Evolutionary conservation across 1,140 invertebrate species (phyloP).

Genomic region (Tribolium castaneum): DNA sequence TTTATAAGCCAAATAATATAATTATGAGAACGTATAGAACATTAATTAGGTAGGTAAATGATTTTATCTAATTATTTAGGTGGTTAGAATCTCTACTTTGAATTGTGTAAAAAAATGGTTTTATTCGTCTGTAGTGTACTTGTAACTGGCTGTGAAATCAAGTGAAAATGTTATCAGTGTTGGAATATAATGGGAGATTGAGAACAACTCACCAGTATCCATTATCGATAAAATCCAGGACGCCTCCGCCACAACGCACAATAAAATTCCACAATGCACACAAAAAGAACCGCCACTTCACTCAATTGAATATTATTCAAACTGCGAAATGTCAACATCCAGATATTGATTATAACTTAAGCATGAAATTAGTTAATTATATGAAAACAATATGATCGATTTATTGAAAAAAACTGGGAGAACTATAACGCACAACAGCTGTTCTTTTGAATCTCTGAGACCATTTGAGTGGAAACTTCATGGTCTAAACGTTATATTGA

Average conservation of each 20-base stretch:
- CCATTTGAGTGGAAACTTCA: constrained; percentile 56
- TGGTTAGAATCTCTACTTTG: too few relatives aligned
- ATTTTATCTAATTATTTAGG: too few relatives aligned
- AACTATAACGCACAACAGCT: constrained; percentile 35
- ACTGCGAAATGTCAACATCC: neutral
- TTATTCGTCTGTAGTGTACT: too few relatives aligned
- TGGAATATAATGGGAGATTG: too few relatives aligned
- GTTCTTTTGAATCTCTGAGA: constrained; percentile 49
- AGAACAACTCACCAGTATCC: constrained; percentile 11
- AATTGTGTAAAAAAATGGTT: too few relatives aligned
- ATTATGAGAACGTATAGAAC: too few relatives aligned
- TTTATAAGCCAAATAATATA: too few relatives aligned
- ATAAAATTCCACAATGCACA: constrained; percentile 9
- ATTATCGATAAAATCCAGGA: constrained; percentile 19
- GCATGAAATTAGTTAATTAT: constrained; percentile 12
- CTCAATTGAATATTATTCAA: neutral
- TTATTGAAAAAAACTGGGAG: constrained; percentile 9
- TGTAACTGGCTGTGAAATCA: too few relatives aligned
- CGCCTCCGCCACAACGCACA: neutral
- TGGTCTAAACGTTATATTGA: constrained; percentile 49
- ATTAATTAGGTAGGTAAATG: too few relatives aligned
- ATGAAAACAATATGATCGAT: neutral
- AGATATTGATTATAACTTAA: constrained; percentile 14
- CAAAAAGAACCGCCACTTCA: constrained; percentile 5
- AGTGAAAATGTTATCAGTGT: too few relatives aligned